A percentile compares a stretch with the other conserved stretches of the same genome.
phyloP scores from a whole-genome alignment of 1,140 invertebrate genomes.

The Hyles euphorbiae region DNA sequence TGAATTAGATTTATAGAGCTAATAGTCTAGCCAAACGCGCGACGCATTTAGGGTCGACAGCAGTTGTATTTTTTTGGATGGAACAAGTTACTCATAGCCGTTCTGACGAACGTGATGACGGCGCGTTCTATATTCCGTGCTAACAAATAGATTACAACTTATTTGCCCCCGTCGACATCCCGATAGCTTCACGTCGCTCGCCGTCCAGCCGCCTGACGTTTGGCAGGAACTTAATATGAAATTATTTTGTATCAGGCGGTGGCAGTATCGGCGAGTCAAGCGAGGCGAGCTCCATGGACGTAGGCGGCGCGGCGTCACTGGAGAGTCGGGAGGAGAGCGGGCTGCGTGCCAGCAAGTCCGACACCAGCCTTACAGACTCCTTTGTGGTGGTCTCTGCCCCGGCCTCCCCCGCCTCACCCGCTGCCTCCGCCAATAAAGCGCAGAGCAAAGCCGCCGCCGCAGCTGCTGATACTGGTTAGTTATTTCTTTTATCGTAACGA shows the following conservation, averaged over 20 bases:
- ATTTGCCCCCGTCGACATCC: no score
- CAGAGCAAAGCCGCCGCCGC: not conserved
- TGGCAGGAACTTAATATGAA: no score
- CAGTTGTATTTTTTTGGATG: no score
- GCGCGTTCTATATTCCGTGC: no score
- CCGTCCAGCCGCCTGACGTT: no score
- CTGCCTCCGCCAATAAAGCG: not conserved
- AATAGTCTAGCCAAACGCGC: no score
- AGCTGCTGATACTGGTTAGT: not conserved
- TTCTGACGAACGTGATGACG: no score
- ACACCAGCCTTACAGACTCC: constrained; percentile 92
- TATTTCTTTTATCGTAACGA: not conserved
- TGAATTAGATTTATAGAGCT: no score
- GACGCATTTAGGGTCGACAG: no score
- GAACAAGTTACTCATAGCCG: no score
- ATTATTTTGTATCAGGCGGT: constrained; percentile 38
- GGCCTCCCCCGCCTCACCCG: constrained; percentile 28
- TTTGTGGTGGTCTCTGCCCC: constrained; percentile 88
- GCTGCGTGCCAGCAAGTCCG: constrained; percentile 89
- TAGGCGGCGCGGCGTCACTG: constrained; percentile 14
- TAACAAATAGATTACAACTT: no score
- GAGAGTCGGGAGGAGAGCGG: constrained; percentile 45
- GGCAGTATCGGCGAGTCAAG: constrained; percentile 70
- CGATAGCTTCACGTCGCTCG: no score
- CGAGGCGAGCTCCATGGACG: constrained; percentile 50